Evolutionary conservation across 1,140 invertebrate species (phyloP).

Genomic region (Pogonomyrmex californicus): DNA sequence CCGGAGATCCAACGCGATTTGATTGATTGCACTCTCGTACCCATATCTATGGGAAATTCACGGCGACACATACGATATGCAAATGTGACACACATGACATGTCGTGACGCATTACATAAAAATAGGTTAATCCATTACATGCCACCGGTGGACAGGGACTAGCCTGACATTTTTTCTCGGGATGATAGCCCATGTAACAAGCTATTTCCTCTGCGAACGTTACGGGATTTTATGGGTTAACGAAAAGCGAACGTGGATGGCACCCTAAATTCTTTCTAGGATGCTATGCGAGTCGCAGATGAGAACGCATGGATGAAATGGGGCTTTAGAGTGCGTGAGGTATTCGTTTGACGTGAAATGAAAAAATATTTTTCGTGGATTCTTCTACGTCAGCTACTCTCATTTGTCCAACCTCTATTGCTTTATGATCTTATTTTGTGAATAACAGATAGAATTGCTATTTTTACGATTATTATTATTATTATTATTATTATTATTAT

Average conservation of each 20-base stretch:
- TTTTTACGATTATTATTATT: neutral
- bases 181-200: neutral
- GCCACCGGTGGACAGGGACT: neutral
- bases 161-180: slow-evolving; percentile 2
- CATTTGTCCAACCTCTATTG: neutral
- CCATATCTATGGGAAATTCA: slow-evolving; percentile 3
- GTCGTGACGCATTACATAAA: slow-evolving; percentile 59
- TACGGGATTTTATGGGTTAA: slow-evolving; percentile 43
- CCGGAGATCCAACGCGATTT: slow-evolving; percentile 42
- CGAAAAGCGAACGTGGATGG: slow-evolving; percentile 21
- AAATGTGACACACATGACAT: slow-evolving; percentile 52
- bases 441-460: neutral
- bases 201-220: slow-evolving; percentile 5
- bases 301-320: slow-evolving; percentile 25
- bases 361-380: slow-evolving; percentile 9
- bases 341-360: slow-evolving; percentile 22
- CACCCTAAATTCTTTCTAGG: slow-evolving; percentile 38
- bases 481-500: neutral
- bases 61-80: slow-evolving; percentile 51
- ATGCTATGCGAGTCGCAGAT: neutral
- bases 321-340: neutral
- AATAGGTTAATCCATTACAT: slow-evolving; percentile 57
- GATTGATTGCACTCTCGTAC: slow-evolving; percentile 50
- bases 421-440: neutral
- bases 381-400: neutral